Conservation (phyloP, 2,888 invertebrate species). For the Anoplius nigerrimus region DNA sequence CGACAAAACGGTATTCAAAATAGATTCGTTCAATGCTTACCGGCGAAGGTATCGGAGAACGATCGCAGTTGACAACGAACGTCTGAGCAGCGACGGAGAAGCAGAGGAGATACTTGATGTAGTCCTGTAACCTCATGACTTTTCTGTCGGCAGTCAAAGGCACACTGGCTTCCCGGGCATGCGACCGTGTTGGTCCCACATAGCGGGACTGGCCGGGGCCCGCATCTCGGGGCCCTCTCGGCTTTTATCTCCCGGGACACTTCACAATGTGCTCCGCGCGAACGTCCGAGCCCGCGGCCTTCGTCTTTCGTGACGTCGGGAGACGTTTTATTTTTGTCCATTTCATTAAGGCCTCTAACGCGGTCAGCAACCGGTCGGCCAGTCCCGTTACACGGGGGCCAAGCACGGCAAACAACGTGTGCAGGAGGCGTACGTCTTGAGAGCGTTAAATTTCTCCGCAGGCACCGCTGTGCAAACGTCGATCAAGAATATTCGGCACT, state of each 20-base stretch:
- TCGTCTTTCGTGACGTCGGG: slow-evolving; percentile 4
- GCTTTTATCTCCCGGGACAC: slow-evolving; percentile 18
- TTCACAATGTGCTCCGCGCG: slow-evolving; percentile 10
- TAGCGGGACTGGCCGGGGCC: slow-evolving; percentile 62
- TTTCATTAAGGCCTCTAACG: slow-evolving; percentile 44
- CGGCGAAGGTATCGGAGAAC: background rate
- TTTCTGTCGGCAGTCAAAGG: slow-evolving; percentile 49
- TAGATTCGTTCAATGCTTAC: slow-evolving; percentile 28
- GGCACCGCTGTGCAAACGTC: too few relatives aligned
- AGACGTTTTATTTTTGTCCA: slow-evolving; percentile 23
- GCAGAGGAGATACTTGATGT: slow-evolving; percentile 64
- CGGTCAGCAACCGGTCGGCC: slow-evolving; percentile 45
- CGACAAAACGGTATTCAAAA: too few relatives aligned
- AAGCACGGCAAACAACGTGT: background rate
- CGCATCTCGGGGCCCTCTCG: slow-evolving; percentile 52
- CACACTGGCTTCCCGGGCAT: slow-evolving; percentile 44
- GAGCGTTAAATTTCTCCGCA: too few relatives aligned
- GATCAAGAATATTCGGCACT: too few relatives aligned
- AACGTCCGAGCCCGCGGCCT: background rate
- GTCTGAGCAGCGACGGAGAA: slow-evolving; percentile 29
- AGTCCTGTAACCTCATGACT: slow-evolving; percentile 67
- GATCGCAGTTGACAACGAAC: slow-evolving; percentile 17
- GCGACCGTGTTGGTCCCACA: slow-evolving; percentile 41
- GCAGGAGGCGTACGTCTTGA: too few relatives aligned
- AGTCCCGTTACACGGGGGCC: slow-evolving; percentile 60